A percentile compares a stretch with the other conserved stretches of the same genome.
Conservation (phyloP, 2,888 invertebrate species). For the Hydropsyche betteni region DNA sequence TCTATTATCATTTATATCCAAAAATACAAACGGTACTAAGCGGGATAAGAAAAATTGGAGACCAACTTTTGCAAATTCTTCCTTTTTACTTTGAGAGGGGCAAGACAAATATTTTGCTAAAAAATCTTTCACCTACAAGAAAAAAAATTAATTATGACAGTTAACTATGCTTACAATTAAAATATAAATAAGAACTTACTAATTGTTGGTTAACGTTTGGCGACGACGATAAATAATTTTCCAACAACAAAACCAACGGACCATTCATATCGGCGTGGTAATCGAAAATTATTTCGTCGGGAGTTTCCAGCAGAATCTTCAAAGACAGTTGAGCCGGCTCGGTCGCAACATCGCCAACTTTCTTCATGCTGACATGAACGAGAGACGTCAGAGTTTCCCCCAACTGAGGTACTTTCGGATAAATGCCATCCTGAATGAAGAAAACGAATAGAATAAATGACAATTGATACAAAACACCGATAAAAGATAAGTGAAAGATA, state of each 20-base stretch:
- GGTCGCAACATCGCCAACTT: neutral
- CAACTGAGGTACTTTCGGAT: slow-evolving; percentile 29
- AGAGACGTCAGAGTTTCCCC: neutral
- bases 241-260: neutral
- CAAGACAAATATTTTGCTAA: slow-evolving; percentile 57
- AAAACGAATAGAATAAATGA: neutral
- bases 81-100: slow-evolving; percentile 57
- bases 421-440: slow-evolving; percentile 37
- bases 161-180: neutral
- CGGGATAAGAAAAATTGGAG: slow-evolving; percentile 63
- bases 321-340: neutral
- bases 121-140: slow-evolving; percentile 58
- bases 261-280: neutral
- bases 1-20: slow-evolving; percentile 56
- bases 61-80: slow-evolving; percentile 58
- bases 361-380: neutral
- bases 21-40: slow-evolving; percentile 62
- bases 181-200: neutral
- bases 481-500: too few species aligned
- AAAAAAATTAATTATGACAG: neutral
- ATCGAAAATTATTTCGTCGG: neutral
- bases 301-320: neutral
- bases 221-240: neutral
- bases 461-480: neutral
- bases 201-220: neutral